Evolutionary conservation across 2,888 invertebrate species (phyloP).

Genomic region (Drosophila colorata): DNA sequence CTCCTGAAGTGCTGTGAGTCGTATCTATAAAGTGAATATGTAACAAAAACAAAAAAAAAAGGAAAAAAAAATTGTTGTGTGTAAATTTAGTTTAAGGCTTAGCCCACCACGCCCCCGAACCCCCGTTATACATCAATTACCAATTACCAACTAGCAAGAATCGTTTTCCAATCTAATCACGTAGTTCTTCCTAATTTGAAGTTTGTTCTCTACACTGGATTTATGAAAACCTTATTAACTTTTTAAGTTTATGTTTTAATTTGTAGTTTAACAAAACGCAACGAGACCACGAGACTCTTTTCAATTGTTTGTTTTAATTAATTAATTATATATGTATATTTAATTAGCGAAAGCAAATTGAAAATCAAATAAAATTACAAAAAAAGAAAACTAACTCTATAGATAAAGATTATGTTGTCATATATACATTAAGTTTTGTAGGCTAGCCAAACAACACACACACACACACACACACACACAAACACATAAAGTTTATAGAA

Average conservation of each 20-base stretch:
- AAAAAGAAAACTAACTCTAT: slow-evolving; percentile 41
- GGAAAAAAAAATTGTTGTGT: slow-evolving; percentile 18
- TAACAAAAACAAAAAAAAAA: slow-evolving; percentile 8
- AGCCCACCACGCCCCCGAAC: slow-evolving; percentile 17
- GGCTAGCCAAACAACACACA: slow-evolving; percentile 48
- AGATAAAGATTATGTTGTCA: slow-evolving; percentile 70
- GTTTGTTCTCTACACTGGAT: slow-evolving; percentile 41
- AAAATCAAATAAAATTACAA: slow-evolving; percentile 43
- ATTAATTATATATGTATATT: slow-evolving; percentile 37
- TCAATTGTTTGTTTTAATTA: slow-evolving; percentile 69
- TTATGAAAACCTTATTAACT: slow-evolving; percentile 19
- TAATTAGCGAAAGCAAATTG: slow-evolving; percentile 47
- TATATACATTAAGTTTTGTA: slow-evolving; percentile 69
- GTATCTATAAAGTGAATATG: slow-evolving; percentile 47
- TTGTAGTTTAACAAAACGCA: slow-evolving; percentile 38
- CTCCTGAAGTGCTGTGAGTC: slow-evolving; percentile 83
- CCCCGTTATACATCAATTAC: slow-evolving; percentile 1
- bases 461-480: slow-evolving; percentile 18
- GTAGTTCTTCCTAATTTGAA: slow-evolving; percentile 73
- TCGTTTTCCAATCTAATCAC: slow-evolving; percentile 57
- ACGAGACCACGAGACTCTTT: slow-evolving; percentile 75
- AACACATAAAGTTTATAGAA: slow-evolving; percentile 67
- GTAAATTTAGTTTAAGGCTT: slow-evolving; percentile 31
- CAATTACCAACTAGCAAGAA: slow-evolving; percentile 5
- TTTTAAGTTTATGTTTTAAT: slow-evolving; percentile 42